Evolutionary conservation across 1,140 invertebrate species (phyloP).

Genomic region (Wiebesia pumilae): DNA sequence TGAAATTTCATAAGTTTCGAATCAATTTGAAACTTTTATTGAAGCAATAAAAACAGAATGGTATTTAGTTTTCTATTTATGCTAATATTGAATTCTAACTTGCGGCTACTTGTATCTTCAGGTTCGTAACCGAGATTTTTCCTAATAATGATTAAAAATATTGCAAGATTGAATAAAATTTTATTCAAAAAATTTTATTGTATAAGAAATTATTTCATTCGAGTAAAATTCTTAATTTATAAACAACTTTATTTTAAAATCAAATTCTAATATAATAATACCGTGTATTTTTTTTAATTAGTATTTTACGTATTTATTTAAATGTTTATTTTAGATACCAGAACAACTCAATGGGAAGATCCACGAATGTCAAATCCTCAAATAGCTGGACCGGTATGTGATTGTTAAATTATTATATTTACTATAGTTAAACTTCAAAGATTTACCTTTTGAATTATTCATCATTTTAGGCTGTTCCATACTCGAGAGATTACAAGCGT

Average conservation of each 20-base stretch:
- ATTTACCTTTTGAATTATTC: constrained; percentile 34
- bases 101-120: too few relatives aligned
- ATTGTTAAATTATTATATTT: constrained; percentile 1
- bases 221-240: not conserved
- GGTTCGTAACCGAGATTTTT: too few relatives aligned
- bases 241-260: not conserved
- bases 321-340: constrained; percentile 83
- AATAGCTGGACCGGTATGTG: constrained; percentile 92
- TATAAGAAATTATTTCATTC: not conserved
- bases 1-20: too few relatives aligned
- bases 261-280: not conserved
- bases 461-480: constrained; percentile 87
- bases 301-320: constrained; percentile 6
- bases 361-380: constrained; percentile 96
- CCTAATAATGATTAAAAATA: too few relatives aligned
- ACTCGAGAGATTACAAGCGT: constrained; percentile 98
- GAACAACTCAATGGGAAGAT: constrained; percentile 99
- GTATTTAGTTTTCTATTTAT: too few relatives aligned
- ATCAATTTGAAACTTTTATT: too few relatives aligned
- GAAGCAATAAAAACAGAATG: too few relatives aligned
- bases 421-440: constrained; percentile 14
- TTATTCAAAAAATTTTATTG: not conserved
- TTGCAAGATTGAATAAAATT: too few relatives aligned
- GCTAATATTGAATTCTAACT: too few relatives aligned
- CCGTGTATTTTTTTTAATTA: not conserved